phyloP scores from a whole-genome alignment of 2,113 vertebrate genomes.

The Rafetus swinhoei region DNA sequence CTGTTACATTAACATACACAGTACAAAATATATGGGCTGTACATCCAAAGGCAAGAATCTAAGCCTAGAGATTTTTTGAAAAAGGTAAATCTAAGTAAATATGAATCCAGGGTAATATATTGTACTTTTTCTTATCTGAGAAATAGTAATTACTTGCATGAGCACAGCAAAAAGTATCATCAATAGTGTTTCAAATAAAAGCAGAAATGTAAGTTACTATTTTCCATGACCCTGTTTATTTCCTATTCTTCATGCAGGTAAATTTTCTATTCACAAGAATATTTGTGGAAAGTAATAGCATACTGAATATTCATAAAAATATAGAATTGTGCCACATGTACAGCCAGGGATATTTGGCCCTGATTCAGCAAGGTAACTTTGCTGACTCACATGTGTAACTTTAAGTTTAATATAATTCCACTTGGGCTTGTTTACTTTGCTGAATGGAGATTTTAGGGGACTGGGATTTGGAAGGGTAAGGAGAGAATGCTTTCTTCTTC shows the following conservation, averaged over 20 bases:
- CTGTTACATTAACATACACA: too few species aligned
- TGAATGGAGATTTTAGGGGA: background rate
- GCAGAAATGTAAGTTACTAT: background rate
- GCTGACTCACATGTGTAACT: fast-evolving
- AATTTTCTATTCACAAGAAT: background rate
- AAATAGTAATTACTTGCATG: background rate
- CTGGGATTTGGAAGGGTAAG: background rate
- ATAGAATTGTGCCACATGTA: background rate
- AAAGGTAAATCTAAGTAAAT: too few species aligned
- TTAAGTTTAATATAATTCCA: background rate
- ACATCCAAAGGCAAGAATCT: too few species aligned
- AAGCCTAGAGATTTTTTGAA: too few species aligned
- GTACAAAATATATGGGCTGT: too few species aligned
- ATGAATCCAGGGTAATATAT: too few species aligned
- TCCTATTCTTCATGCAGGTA: fast-evolving
- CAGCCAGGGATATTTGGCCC: fast-evolving
- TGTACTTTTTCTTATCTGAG: too few species aligned
- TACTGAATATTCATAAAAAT: background rate
- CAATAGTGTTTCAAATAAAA: background rate
- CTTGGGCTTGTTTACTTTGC: background rate
- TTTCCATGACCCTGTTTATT: background rate
- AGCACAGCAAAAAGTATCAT: background rate
- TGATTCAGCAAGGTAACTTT: background rate
- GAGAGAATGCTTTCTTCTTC: background rate
- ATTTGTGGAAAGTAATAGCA: background rate